phyloP scores from a whole-genome alignment of 1,140 invertebrate genomes.

The Achroia grisella region DNA sequence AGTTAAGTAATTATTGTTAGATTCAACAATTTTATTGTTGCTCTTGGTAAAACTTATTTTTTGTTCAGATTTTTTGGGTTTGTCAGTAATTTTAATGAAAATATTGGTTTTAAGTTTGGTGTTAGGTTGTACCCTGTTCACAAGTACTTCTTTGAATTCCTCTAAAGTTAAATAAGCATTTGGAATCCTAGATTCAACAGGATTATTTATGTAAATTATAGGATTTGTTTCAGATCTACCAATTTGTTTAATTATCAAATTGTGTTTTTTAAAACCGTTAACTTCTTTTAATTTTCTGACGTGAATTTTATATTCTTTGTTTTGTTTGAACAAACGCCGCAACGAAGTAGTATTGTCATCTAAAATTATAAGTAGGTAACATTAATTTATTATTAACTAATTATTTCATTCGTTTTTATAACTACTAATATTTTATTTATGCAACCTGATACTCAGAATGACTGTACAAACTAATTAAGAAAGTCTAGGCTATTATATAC shows the following conservation, averaged over 20 bases:
- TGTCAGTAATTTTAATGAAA: not conserved
- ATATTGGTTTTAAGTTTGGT: not conserved
- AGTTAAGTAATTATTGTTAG: no score
- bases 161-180: constrained; percentile 42
- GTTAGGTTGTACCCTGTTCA: constrained; percentile 19
- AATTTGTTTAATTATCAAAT: constrained; percentile 31
- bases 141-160: constrained; percentile 42
- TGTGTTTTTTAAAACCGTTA: constrained; percentile 50
- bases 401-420: no score
- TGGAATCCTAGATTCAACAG: constrained; percentile 49
- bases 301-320: constrained; percentile 32
- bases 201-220: constrained; percentile 56
- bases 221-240: constrained; percentile 12
- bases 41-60: no score
- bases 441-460: no score
- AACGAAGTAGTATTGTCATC: constrained; percentile 8
- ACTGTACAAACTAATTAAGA: no score
- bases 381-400: no score
- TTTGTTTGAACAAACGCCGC: constrained; percentile 12
- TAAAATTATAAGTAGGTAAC: constrained; percentile 5
- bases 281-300: constrained; percentile 51
- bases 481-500: no score
- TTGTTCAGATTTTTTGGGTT: not conserved
- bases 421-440: no score
- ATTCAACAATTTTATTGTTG: not conserved